Conservation (phyloP, 2,113 vertebrate genomes). For the Hipposideros armiger region DNA sequence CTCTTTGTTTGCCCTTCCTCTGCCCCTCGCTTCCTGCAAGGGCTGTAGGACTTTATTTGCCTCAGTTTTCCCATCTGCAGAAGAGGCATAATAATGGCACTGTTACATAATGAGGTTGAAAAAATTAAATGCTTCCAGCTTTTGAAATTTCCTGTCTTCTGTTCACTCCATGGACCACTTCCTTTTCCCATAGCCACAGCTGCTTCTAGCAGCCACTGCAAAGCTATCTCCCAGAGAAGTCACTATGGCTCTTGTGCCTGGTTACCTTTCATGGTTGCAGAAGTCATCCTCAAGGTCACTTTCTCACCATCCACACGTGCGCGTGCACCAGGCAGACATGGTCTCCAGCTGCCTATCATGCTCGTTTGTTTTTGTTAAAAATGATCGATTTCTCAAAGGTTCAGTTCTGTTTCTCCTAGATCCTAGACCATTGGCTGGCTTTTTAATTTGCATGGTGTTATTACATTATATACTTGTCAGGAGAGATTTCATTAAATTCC, state of each 20-base stretch:
- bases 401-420: not conserved
- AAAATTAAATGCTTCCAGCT: not conserved
- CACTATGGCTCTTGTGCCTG: rapidly evolving
- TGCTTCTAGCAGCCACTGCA: not conserved
- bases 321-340: rapidly evolving
- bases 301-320: not conserved
- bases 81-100: not conserved
- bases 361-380: not conserved
- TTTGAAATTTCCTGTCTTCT: not conserved
- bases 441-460: conserved; percentile 13
- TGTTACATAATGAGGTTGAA: not conserved
- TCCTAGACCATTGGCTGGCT: not conserved
- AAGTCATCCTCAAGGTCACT: not conserved
- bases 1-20: not conserved
- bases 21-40: rapidly evolving
- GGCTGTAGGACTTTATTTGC: not conserved
- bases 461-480: not conserved
- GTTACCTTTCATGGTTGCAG: not conserved
- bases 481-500: conserved; percentile 16
- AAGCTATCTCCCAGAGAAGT: not conserved
- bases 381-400: not conserved
- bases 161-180: not conserved
- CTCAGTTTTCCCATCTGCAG: not conserved
- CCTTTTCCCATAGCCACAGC: not conserved
- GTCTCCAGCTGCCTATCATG: not conserved